Conservation (phyloP, 2,888 invertebrate genomes). For the Meteorus colon region DNA sequence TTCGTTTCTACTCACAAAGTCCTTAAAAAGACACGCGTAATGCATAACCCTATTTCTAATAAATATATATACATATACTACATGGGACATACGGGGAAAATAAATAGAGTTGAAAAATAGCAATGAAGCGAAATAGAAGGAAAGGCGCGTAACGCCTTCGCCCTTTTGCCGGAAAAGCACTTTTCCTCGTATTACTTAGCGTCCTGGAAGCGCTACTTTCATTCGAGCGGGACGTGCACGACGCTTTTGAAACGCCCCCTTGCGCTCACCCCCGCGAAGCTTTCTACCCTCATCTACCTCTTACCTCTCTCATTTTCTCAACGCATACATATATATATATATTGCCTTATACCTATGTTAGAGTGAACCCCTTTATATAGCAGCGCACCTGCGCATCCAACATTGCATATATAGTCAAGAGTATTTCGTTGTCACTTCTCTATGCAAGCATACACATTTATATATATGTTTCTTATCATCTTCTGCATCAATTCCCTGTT, state of each 20-base stretch:
- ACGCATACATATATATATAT: neutral
- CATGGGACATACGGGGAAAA: neutral
- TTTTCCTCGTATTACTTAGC: conserved; percentile 72
- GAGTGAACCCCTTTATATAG: conserved; percentile 39
- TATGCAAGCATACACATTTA: neutral
- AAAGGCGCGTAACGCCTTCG: conserved; percentile 49
- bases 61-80: neutral
- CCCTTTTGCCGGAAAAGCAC: conserved; percentile 60
- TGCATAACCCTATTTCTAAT: neutral
- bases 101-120: conserved; percentile 10
- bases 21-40: neutral
- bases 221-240: conserved; percentile 44
- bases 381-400: conserved; percentile 49
- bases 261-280: neutral
- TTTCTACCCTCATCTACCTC: conserved; percentile 14
- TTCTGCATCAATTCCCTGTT: conserved; percentile 29
- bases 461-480: conserved; percentile 48
- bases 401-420: conserved; percentile 46
- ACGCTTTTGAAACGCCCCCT: conserved; percentile 41
- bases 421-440: conserved; percentile 53
- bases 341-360: neutral
- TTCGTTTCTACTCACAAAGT: neutral
- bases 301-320: conserved; percentile 1
- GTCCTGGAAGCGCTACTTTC: conserved; percentile 52
- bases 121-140: conserved; percentile 27